A percentile compares a stretch with the other conserved stretches of the same genome.
Evolutionary conservation across 2,888 invertebrate species (phyloP).

Genomic region (Plebejus anna): DNA sequence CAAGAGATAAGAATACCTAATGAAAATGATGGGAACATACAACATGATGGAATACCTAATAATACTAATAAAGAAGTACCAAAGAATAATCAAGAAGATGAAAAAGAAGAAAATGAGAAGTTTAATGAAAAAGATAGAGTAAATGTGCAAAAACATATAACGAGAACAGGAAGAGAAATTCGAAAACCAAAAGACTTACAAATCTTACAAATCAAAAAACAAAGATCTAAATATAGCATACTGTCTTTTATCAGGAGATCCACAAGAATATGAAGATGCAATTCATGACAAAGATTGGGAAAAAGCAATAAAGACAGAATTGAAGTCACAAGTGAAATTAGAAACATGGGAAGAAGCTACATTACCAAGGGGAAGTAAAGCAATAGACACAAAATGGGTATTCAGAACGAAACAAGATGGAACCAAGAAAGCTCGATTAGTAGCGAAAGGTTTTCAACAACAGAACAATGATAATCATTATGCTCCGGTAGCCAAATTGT

Average conservation of each 20-base stretch:
- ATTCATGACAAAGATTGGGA: neutral
- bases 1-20: no score
- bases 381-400: conserved; percentile 39
- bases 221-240: neutral
- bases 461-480: conserved; percentile 33
- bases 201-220: no score
- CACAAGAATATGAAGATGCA: neutral
- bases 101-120: no score
- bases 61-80: no score
- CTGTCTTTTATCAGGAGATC: neutral
- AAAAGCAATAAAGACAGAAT: conserved; percentile 13
- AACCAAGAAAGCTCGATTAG: conserved; percentile 39
- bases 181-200: neutral
- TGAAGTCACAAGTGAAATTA: conserved; percentile 21
- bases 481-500: conserved; percentile 36
- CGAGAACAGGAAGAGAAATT: conserved; percentile 10
- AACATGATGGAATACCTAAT: no score
- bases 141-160: no score
- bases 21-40: no score
- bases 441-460: conserved; percentile 34
- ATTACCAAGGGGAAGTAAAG: conserved; percentile 33
- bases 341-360: conserved; percentile 24
- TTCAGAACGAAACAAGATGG: conserved; percentile 38
- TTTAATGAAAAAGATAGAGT: no score
- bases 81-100: no score